Evolutionary conservation across 2,888 invertebrate genomes (phyloP).

Genomic region (Silvanus unidentatus): DNA sequence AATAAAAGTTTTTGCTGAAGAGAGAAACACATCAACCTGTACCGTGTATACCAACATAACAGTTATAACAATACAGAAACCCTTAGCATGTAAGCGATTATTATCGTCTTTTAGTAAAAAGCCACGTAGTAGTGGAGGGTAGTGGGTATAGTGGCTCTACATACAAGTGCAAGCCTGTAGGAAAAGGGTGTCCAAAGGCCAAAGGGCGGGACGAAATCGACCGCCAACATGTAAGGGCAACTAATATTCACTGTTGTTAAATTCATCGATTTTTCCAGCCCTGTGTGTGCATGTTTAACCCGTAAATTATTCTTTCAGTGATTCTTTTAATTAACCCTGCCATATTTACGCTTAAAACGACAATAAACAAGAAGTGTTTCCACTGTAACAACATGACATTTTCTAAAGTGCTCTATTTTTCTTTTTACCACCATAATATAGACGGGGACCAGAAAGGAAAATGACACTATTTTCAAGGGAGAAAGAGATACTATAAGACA

Average conservation of each 20-base stretch:
- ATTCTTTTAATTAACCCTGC: conserved; percentile 23
- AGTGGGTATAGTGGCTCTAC: conserved; percentile 6
- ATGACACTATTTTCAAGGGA: too few relatives aligned
- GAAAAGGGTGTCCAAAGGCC: conserved; percentile 18
- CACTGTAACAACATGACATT: not conserved
- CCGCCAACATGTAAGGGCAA: conserved; percentile 41
- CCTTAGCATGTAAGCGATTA: conserved; percentile 38
- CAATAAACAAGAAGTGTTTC: conserved; percentile 8
- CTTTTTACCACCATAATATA: too few relatives aligned
- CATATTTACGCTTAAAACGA: conserved; percentile 2
- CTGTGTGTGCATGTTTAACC: conserved; percentile 37
- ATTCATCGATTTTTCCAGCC: conserved; percentile 39
- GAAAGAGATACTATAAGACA: too few relatives aligned
- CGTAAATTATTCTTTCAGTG: conserved; percentile 22
- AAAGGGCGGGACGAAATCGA: conserved; percentile 31
- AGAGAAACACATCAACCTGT: too few relatives aligned
- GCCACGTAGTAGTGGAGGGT: conserved; percentile 26
- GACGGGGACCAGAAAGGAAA: too few relatives aligned
- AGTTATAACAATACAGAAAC: conserved; percentile 39
- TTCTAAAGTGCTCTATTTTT: not conserved
- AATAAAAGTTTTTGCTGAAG: too few relatives aligned
- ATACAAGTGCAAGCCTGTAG: conserved; percentile 15
- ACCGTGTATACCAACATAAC: conserved; percentile 30
- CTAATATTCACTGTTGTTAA: conserved; percentile 38
- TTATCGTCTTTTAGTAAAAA: conserved; percentile 40